Conservation (phyloP, 2,797 vertebrate genomes). For the Propithecus deckenii region DNA sequence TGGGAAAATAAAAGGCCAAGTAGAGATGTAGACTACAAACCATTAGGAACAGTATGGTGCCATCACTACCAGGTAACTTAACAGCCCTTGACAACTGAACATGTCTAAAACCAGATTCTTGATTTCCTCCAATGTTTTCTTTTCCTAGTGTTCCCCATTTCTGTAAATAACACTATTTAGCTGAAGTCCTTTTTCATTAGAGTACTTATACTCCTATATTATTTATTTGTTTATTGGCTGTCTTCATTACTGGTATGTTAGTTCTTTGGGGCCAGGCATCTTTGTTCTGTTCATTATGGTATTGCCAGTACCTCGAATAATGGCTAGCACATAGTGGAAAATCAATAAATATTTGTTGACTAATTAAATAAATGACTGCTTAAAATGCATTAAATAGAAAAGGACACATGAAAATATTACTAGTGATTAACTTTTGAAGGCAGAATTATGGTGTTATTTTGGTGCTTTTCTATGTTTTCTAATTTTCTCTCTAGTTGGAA, state of each 20-base stretch:
- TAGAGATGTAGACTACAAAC: not conserved
- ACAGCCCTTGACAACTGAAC: not conserved
- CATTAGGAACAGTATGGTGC: not conserved
- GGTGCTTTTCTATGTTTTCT: not conserved
- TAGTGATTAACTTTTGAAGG: not conserved
- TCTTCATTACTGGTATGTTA: not conserved
- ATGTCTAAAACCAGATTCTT: not conserved
- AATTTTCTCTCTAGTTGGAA: not conserved
- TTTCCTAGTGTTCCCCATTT: not conserved
- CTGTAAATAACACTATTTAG: not conserved
- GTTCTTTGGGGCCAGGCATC: not conserved
- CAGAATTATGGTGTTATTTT: constrained; percentile 21
- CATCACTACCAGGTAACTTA: not conserved
- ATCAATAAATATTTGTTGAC: constrained; percentile 15
- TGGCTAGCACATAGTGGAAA: not conserved
- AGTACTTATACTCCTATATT: not conserved
- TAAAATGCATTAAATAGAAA: constrained; percentile 31
- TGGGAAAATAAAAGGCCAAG: constrained; percentile 4
- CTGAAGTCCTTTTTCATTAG: not conserved
- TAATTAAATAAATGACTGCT: not conserved
- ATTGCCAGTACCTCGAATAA: not conserved
- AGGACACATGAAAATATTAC: not conserved
- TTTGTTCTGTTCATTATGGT: not conserved
- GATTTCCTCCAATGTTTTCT: not conserved
- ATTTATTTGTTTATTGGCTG: not conserved